A percentile compares a stretch with the other conserved stretches of the same genome.
Evolutionary conservation across 1,140 invertebrate species (phyloP).

Genomic region (Cyrtorhinus lividipennis): DNA sequence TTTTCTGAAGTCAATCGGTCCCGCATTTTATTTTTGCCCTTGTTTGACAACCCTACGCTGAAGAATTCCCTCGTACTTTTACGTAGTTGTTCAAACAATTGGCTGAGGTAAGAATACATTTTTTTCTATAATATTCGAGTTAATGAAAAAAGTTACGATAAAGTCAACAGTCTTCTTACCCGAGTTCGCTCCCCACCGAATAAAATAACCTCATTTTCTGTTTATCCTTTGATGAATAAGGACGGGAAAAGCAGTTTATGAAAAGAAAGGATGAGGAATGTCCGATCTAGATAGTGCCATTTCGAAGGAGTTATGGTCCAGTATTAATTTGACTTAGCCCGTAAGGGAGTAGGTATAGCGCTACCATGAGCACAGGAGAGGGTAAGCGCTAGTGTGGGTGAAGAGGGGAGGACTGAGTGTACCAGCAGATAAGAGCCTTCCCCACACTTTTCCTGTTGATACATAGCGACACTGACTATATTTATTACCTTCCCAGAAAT

Average conservation of each 20-base stretch:
- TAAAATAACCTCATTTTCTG: background rate
- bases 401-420: background rate
- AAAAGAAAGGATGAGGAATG: conserved; percentile 9
- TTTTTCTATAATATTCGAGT: no score
- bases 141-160: background rate
- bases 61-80: no score
- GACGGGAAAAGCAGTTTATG: conserved; percentile 1
- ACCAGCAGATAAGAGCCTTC: background rate
- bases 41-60: no score
- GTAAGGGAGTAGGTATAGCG: conserved; percentile 2
- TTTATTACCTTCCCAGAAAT: conserved; percentile 2
- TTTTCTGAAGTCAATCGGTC: no score
- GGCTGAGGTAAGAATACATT: no score
- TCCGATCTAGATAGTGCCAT: conserved; percentile 4
- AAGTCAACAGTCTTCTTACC: background rate
- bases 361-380: background rate
- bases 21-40: no score
- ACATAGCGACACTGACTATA: background rate
- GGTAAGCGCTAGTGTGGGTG: background rate
- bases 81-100: no score
- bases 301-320: background rate
- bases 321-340: conserved; percentile 8
- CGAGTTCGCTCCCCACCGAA: background rate
- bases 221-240: conserved; percentile 3
- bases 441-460: background rate